phyloP scores from a whole-genome alignment of 1,140 invertebrate genomes.

The Lamellibrachia luymesi region DNA sequence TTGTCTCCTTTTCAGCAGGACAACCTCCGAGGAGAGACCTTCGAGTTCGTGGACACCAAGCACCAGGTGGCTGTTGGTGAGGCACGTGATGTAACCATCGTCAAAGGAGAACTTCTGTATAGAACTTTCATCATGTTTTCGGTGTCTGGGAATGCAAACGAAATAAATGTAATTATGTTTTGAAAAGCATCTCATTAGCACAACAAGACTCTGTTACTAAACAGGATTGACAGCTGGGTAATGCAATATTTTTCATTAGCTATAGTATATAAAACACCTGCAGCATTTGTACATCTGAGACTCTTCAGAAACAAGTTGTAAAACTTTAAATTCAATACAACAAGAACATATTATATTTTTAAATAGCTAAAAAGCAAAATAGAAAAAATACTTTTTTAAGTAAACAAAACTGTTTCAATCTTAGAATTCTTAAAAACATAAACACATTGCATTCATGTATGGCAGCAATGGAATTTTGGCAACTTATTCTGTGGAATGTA shows the following conservation, averaged over 20 bases:
- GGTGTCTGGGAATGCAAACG: background rate
- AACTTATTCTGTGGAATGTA: too few species aligned
- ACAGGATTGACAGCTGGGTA: too few species aligned
- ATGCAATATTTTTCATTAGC: too few species aligned
- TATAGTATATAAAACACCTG: too few species aligned
- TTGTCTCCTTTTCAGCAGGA: slow-evolving; percentile 45
- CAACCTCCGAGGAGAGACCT: slow-evolving; percentile 43
- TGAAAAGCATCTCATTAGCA: background rate
- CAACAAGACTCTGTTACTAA: background rate
- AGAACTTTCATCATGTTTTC: background rate
- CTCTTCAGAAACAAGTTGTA: too few species aligned
- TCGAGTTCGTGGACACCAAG: slow-evolving; percentile 44
- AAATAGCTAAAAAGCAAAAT: background rate
- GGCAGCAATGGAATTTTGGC: too few species aligned
- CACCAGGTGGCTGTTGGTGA: slow-evolving; percentile 44
- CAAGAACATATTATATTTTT: background rate
- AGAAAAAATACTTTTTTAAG: too few species aligned
- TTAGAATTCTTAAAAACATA: too few species aligned
- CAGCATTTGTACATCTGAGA: too few species aligned
- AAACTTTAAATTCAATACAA: background rate
- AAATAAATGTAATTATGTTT: background rate
- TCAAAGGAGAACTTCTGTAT: slow-evolving; percentile 51
- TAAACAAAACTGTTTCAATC: too few species aligned
- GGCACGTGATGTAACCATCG: slow-evolving; percentile 48
- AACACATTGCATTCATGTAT: too few species aligned